Conservation (phyloP, 2,888 invertebrate genomes). For the Napeogenes inachia region DNA sequence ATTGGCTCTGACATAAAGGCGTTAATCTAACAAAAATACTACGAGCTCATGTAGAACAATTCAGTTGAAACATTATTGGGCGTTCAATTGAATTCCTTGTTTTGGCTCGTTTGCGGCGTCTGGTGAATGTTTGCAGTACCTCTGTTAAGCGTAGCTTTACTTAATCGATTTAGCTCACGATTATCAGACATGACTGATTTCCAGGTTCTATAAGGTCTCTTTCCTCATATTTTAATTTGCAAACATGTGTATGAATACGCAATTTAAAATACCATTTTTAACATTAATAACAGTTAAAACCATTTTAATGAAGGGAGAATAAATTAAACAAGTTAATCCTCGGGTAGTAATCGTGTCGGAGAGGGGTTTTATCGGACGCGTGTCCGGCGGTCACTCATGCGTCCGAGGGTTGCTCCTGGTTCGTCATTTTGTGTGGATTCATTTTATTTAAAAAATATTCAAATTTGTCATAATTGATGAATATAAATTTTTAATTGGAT, state of each 20-base stretch:
- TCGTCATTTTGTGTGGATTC: not conserved
- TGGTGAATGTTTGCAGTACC: slow-evolving; percentile 28
- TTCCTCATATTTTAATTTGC: not conserved
- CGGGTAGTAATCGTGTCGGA: slow-evolving; percentile 2
- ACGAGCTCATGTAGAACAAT: slow-evolving; percentile 25
- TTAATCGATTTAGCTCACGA: slow-evolving; percentile 22
- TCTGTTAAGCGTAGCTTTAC: slow-evolving; percentile 26
- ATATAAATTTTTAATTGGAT: too few relatives aligned
- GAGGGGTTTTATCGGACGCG: slow-evolving; percentile 3
- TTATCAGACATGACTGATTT: slow-evolving; percentile 5
- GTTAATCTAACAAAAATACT: slow-evolving; percentile 13
- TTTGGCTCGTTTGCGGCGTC: slow-evolving; percentile 31
- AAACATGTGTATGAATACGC: too few relatives aligned
- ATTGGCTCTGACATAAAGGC: slow-evolving; percentile 9
- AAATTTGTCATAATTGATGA: too few relatives aligned
- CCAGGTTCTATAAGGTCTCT: not conserved
- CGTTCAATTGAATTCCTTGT: slow-evolving; percentile 35
- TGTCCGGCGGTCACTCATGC: slow-evolving; percentile 19
- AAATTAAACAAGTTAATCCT: slow-evolving; percentile 20
- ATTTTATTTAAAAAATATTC: too few relatives aligned
- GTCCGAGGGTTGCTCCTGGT: slow-evolving; percentile 6
- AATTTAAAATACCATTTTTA: not conserved
- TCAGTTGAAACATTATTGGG: slow-evolving; percentile 33
- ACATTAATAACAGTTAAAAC: slow-evolving; percentile 2
- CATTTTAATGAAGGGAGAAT: slow-evolving; percentile 7